phyloP scores from a whole-genome alignment of 2,888 invertebrate genomes.

The Macaria liturata region DNA sequence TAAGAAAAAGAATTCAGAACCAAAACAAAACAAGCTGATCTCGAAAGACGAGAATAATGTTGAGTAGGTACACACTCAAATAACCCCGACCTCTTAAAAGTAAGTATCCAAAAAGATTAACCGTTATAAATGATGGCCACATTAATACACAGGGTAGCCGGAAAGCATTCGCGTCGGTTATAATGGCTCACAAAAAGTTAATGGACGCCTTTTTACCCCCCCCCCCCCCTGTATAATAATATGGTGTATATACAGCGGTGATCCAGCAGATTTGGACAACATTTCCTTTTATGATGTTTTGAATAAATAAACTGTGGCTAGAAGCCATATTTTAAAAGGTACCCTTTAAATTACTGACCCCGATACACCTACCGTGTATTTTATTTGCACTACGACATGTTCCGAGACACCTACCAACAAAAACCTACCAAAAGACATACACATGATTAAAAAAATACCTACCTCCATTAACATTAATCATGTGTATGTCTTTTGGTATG shows the following conservation, averaged over 20 bases:
- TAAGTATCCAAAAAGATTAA: conserved; percentile 47
- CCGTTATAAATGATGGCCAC: conserved; percentile 37
- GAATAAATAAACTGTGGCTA: conserved; percentile 25
- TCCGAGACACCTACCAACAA: too few species aligned
- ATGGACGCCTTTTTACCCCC: conserved; percentile 52
- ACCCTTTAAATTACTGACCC: too few species aligned
- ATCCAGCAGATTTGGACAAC: conserved; percentile 50
- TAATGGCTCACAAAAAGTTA: conserved; percentile 62
- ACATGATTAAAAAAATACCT: too few species aligned
- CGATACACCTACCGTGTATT: too few species aligned
- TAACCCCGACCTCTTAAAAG: conserved; percentile 34
- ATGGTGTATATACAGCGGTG: conserved; percentile 34
- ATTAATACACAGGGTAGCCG: conserved; percentile 42
- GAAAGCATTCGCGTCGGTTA: conserved; percentile 46
- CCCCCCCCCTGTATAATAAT: conserved; percentile 35
- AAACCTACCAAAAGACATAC: too few species aligned
- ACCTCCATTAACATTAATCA: too few species aligned
- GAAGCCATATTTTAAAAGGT: conserved; percentile 29
- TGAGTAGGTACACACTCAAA: conserved; percentile 7
- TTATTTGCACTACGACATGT: too few species aligned
- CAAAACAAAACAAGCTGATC: background rate
- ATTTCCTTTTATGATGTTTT: conserved; percentile 32
- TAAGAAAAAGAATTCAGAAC: too few species aligned
- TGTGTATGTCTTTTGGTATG: too few species aligned
- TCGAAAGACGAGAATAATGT: too few species aligned